These are phyloP conservation scores for Grus americana DNA, from an alignment of 2,113 vertebrate genomes.

Conservation along the genomic window DNA sequence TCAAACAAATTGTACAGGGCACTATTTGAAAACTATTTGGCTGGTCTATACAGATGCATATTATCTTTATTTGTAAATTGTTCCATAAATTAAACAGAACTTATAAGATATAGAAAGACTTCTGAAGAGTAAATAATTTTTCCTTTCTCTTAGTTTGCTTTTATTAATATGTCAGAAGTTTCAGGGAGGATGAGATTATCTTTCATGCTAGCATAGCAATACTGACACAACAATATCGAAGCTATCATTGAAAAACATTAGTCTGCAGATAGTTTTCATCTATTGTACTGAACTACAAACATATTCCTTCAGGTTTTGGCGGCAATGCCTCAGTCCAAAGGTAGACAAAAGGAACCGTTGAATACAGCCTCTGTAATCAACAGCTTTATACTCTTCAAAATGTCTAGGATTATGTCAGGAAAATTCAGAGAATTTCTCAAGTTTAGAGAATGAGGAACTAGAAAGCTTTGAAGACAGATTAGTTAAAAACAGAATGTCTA, in stretches of 20 bases:
- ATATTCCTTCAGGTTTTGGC: not conserved
- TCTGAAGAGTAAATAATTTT: not conserved
- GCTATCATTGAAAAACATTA: not conserved
- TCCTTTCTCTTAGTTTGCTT: conserved; percentile 15
- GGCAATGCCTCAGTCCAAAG: not conserved
- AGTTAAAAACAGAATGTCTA: conserved; percentile 29
- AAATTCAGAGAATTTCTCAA: conserved; percentile 1
- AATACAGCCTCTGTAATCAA: conserved; percentile 24
- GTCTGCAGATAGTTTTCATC: not conserved
- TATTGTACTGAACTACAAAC: not conserved
- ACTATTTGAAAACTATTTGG: not conserved
- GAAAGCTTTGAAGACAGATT: conserved; percentile 46
- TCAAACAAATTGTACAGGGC: not conserved
- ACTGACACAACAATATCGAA: conserved; percentile 39
- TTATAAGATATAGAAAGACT: not conserved
- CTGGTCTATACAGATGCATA: not conserved
- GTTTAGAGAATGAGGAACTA: conserved; percentile 28
- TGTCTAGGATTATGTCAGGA: conserved; percentile 21
- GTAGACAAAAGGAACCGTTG: not conserved
- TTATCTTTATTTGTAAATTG: not conserved
- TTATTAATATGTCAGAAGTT: not conserved
- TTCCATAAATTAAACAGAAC: not conserved
- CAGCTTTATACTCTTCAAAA: conserved; percentile 14
- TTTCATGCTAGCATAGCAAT: conserved; percentile 32
- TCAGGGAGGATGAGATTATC: conserved; percentile 13